Percentiles rank a stretch among this genome's conserved stretches.
phyloP scores from a whole-genome alignment of 1,140 invertebrate genomes.

The Papilio polyxenes region DNA sequence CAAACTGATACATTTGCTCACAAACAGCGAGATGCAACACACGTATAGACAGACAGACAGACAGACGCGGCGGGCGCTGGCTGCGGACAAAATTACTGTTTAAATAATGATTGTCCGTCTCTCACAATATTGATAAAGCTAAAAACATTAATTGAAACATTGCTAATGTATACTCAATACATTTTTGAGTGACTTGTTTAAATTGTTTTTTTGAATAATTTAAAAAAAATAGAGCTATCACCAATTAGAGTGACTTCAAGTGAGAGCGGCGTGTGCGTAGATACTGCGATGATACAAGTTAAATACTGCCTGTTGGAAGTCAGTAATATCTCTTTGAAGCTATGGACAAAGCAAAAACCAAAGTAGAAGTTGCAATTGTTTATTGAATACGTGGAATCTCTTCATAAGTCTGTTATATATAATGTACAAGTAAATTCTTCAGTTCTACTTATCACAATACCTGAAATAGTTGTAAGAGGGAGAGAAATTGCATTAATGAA shows the following conservation, averaged over 20 bases:
- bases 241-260: too few relatives aligned
- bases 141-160: background rate
- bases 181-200: background rate
- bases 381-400: too few relatives aligned
- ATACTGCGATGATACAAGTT: too few relatives aligned
- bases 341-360: too few relatives aligned
- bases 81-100: background rate
- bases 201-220: too few relatives aligned
- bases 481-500: background rate
- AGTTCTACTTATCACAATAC: background rate
- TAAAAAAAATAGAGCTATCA: too few relatives aligned
- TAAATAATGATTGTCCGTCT: background rate
- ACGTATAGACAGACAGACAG: background rate
- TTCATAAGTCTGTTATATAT: too few relatives aligned
- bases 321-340: too few relatives aligned
- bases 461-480: background rate
- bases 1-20: background rate
- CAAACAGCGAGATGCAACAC: background rate
- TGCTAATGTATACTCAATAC: background rate
- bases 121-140: background rate
- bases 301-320: too few relatives aligned
- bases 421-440: background rate
- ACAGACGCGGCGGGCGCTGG: background rate
- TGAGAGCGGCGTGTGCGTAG: too few relatives aligned
- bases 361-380: too few relatives aligned